Base-by-base conservation (phyloP, 1,140 invertebrate genomes). In the Palaemon carinicauda region DNA sequence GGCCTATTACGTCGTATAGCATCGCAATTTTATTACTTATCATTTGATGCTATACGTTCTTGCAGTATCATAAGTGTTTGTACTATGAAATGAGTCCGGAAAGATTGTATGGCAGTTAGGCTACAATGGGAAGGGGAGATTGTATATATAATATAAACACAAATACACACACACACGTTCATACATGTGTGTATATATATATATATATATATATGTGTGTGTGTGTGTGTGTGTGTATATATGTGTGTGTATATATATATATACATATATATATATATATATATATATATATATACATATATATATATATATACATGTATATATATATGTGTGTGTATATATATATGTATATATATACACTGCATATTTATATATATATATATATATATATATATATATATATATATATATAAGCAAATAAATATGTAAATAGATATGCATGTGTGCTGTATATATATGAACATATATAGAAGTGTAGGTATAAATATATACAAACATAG, bases 201-300 rank as follows among this genome's bases (percentile, higher is more conserved):
- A 60, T 60, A 60, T 60, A 14, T 14, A 60, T 60, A 3, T 60
- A 14, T 14, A 60, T 60, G 21, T 60, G 14, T 41, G 9, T 9
- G 33, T 41, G 33, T 41, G 33, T n/a, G 27, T n/a, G n/a, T 65
- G n/a, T 65, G n/a, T 65, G n/a, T 65, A 65, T 19, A 9, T 65
- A 65, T 65, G 5, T 65, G 5, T 65, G n/a, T 65, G n/a, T 65
- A 65, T 65, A 65, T 65, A 65, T 17, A 65, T 65, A 65, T n/a
- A 65, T 65, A 65, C n/a, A 65, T 65, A 65, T 65, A 65, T n/a
- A 65, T 65, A 65, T 65, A 65, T 65, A 65, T 65, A 65, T 65
- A 65, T 65, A 65, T 65, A 65, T 65, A 65, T 65, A n/a, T 65
- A 65, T 65, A 65, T 65, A 65, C n/a, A 65, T n/a, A 65, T 65